These are phyloP conservation scores for Brachionus manjavacas DNA, from an alignment of 1,140 invertebrate genomes.

Conservation along the genomic window DNA sequence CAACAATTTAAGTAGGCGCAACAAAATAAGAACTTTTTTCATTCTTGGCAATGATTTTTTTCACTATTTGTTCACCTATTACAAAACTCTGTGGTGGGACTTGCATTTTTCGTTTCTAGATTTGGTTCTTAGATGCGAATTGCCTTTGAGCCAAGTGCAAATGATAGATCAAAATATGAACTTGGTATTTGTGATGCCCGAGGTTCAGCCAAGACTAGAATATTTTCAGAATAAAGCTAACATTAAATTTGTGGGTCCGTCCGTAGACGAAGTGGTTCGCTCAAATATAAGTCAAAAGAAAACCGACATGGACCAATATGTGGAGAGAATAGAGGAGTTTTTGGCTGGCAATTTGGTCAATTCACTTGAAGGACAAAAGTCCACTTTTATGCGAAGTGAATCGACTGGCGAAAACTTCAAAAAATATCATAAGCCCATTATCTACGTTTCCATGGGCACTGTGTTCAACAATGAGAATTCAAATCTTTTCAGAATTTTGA, in stretches of 20 bases:
- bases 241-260: constrained; percentile 39
- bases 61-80: constrained; percentile 26
- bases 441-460: constrained; percentile 41
- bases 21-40: neutral
- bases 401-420: constrained; percentile 41
- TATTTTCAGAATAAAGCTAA: neutral
- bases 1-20: neutral
- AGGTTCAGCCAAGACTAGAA: constrained; percentile 25
- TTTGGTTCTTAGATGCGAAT: constrained; percentile 22
- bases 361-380: neutral
- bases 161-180: constrained; percentile 28
- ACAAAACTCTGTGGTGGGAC: constrained; percentile 42
- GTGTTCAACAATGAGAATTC: constrained; percentile 42
- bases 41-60: constrained; percentile 14
- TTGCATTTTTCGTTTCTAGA: constrained; percentile 11
- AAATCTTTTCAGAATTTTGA: neutral
- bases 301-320: constrained; percentile 9
- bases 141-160: constrained; percentile 14
- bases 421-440: constrained; percentile 6
- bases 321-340: constrained; percentile 31
- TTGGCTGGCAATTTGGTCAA: neutral
- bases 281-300: constrained; percentile 22
- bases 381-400: neutral
- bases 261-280: constrained; percentile 7
- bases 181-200: constrained; percentile 37